A percentile compares a stretch with the other conserved stretches of the same genome.
Evolutionary conservation across 2,888 invertebrate species (phyloP).

Genomic region (Diadegma fenestrale): DNA sequence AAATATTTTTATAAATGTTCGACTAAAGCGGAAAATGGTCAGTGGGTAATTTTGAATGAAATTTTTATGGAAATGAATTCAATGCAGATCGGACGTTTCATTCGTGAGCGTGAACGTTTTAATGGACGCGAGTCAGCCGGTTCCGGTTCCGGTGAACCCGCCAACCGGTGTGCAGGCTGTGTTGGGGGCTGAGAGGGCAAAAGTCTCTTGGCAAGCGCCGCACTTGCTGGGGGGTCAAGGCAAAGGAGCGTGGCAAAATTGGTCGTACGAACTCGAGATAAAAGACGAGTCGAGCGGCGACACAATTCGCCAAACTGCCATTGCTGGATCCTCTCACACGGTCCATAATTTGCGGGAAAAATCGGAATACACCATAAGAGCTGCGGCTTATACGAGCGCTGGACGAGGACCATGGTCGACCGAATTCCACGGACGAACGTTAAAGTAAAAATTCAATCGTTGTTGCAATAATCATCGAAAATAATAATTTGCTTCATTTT

Average conservation of each 20-base stretch:
- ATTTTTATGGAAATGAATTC: not conserved
- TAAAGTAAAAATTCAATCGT: constrained; percentile 82
- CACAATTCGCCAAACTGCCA: constrained; percentile 84
- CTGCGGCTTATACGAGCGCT: constrained; percentile 91
- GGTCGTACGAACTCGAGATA: constrained; percentile 92
- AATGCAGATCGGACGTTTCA: constrained; percentile 83
- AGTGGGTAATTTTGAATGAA: not conserved
- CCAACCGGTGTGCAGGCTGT: constrained; percentile 93
- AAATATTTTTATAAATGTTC: too few species aligned
- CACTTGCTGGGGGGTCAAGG: constrained; percentile 90
- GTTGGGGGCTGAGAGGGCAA: constrained; percentile 91
- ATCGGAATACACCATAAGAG: constrained; percentile 91
- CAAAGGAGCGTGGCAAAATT: constrained; percentile 89
- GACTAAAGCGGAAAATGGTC: too few species aligned
- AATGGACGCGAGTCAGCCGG: constrained; percentile 89
- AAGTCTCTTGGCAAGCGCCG: constrained; percentile 93
- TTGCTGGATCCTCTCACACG: constrained; percentile 88
- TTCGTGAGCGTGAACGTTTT: constrained; percentile 85
- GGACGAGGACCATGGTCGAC: constrained; percentile 93
- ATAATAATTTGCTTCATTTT: not conserved
- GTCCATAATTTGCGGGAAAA: constrained; percentile 91
- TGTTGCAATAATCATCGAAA: not conserved
- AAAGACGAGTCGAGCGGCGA: constrained; percentile 86
- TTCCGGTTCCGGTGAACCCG: constrained; percentile 92
- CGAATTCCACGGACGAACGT: constrained; percentile 90